These are phyloP conservation scores for Psilanteris sp. DNA, from an alignment of 1,140 invertebrate species.

Conservation along the genomic window DNA sequence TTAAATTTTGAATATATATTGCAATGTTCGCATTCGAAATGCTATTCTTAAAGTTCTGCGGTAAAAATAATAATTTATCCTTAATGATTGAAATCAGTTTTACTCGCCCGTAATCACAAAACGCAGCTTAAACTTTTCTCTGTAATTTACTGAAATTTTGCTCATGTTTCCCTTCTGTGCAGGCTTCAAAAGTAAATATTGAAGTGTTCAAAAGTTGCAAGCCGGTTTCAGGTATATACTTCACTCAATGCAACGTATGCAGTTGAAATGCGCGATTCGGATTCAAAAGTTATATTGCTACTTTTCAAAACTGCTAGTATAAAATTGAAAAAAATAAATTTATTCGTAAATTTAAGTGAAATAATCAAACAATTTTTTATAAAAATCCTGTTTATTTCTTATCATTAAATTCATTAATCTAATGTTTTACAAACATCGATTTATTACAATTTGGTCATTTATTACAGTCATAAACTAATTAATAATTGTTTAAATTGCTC, in stretches of 20 bases:
- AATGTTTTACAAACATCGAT: too few species aligned
- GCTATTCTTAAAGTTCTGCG: neutral
- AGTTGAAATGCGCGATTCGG: slow-evolving; percentile 12
- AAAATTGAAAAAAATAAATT: neutral
- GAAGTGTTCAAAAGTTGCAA: slow-evolving; percentile 7
- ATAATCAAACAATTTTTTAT: too few species aligned
- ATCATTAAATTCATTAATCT: too few species aligned
- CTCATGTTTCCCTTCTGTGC: slow-evolving; percentile 15
- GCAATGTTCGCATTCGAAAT: too few species aligned
- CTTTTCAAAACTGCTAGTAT: neutral
- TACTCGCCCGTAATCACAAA: slow-evolving; percentile 11
- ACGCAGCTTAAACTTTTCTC: slow-evolving; percentile 1
- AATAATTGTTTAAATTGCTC: too few species aligned
- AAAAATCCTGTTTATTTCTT: too few species aligned
- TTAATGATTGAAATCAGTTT: slow-evolving; percentile 5
- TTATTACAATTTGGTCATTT: too few species aligned
- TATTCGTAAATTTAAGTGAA: too few species aligned
- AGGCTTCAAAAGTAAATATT: slow-evolving; percentile 10
- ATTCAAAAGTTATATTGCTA: slow-evolving; percentile 21
- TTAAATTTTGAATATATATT: neutral
- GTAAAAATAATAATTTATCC: slow-evolving; percentile 9
- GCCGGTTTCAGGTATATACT: neutral
- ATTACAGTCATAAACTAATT: too few species aligned
- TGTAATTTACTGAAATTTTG: slow-evolving; percentile 16
- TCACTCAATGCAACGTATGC: neutral